Evolutionary conservation across 35 echinoderm and acorn worm species (phyloP).

Genomic region (Apostichopus parvimensis): DNA sequence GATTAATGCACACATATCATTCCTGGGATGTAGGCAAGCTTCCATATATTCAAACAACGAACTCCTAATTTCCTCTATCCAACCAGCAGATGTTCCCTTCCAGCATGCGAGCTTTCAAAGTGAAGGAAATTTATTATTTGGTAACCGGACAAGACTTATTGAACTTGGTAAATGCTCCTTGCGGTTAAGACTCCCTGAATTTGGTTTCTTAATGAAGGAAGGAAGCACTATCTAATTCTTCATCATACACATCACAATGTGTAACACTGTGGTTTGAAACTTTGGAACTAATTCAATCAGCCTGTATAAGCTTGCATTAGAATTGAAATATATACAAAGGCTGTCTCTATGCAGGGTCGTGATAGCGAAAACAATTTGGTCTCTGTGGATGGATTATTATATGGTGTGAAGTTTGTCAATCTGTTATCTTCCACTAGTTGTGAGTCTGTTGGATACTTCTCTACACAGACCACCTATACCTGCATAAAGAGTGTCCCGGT

Average conservation of each 20-base stretch:
- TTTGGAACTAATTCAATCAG: too few species aligned
- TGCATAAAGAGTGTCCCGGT: too few species aligned
- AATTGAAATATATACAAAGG: background rate
- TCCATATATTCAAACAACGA: too few species aligned
- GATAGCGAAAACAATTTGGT: too few species aligned
- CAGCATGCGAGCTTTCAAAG: background rate
- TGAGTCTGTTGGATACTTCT: too few species aligned
- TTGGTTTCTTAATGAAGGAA: background rate
- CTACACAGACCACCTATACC: too few species aligned
- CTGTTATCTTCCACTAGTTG: too few species aligned
- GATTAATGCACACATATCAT: too few species aligned
- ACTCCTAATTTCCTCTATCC: background rate
- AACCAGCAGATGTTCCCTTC: background rate
- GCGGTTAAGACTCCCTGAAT: background rate
- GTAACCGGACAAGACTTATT: constrained; percentile 20
- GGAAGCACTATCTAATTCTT: background rate
- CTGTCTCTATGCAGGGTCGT: background rate
- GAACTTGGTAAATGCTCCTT: background rate
- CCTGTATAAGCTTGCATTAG: too few species aligned
- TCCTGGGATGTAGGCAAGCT: too few species aligned
- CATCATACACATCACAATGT: background rate
- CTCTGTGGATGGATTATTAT: background rate
- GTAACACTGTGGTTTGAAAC: too few species aligned
- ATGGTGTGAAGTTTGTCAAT: background rate
- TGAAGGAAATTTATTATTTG: constrained; percentile 33